Conservation (phyloP, 2,888 invertebrate genomes). For the Pseudoips prasinana region DNA sequence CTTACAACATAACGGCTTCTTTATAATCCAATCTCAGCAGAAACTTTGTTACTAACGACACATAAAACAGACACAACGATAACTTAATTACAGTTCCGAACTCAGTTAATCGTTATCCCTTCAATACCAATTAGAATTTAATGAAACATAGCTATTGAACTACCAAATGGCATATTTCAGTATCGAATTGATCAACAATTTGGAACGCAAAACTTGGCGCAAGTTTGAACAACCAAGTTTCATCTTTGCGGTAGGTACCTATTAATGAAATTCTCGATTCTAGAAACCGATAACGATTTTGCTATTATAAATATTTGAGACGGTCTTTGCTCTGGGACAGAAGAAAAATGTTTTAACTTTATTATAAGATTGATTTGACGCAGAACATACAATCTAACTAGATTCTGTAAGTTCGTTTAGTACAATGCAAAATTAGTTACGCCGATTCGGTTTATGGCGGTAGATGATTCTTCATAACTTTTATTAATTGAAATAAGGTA, state of each 20-base stretch:
- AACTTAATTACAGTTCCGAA: background rate
- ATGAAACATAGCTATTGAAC: constrained; percentile 12
- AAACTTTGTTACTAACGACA: background rate
- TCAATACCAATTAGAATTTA: constrained; percentile 10
- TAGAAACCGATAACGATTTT: constrained; percentile 30
- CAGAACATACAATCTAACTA: too few species aligned
- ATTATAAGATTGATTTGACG: too few species aligned
- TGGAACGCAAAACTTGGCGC: constrained; percentile 21
- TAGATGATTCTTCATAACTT: too few species aligned
- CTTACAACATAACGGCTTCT: too few species aligned
- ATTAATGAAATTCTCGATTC: constrained; percentile 49
- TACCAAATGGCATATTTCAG: constrained; percentile 16
- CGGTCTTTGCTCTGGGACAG: too few species aligned
- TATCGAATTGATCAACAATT: constrained; percentile 44
- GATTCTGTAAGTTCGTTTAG: too few species aligned
- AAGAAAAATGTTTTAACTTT: too few species aligned
- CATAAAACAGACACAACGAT: background rate
- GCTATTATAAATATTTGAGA: too few species aligned
- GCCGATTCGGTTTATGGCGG: too few species aligned
- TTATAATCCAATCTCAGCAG: too few species aligned
- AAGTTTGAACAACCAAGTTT: constrained; percentile 44
- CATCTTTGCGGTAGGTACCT: constrained; percentile 32
- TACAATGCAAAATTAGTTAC: too few species aligned
- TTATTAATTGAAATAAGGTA: too few species aligned
- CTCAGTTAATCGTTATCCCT: background rate